Conservation (phyloP, 2,113 vertebrate genomes). For the Cyanoramphus novaezelandiae region DNA sequence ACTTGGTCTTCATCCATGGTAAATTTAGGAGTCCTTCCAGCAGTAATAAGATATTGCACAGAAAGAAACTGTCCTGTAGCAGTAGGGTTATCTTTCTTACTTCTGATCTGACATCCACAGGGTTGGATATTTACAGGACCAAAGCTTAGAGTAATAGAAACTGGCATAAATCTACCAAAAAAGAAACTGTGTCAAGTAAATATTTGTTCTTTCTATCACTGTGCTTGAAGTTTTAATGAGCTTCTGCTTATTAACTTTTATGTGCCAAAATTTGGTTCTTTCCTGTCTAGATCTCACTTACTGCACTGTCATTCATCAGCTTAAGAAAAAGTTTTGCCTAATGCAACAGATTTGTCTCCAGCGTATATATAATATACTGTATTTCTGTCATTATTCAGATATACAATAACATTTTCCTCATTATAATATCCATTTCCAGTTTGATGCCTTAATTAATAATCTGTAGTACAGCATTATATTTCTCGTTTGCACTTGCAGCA, state of each 20-base stretch:
- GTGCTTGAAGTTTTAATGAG: neutral
- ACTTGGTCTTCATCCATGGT: neutral
- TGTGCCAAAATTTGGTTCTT: neutral
- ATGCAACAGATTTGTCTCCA: neutral
- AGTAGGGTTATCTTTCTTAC: neutral
- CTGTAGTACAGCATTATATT: neutral
- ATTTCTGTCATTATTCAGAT: neutral
- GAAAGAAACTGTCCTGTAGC: neutral
- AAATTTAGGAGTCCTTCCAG: neutral
- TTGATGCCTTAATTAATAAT: neutral
- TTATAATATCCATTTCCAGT: neutral
- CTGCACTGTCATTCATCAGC: neutral
- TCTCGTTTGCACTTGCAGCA: neutral
- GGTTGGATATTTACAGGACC: neutral
- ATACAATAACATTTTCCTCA: neutral
- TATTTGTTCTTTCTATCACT: neutral
- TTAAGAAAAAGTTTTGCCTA: neutral
- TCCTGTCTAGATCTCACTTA: neutral
- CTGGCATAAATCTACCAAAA: neutral
- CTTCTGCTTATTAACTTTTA: neutral
- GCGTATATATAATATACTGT: neutral
- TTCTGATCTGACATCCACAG: neutral
- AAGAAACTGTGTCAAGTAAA: neutral
- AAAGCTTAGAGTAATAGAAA: neutral
- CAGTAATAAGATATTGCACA: neutral